These are phyloP conservation scores for Amyelois transitella DNA, from an alignment of 1,140 invertebrate species.

Conservation along the genomic window DNA sequence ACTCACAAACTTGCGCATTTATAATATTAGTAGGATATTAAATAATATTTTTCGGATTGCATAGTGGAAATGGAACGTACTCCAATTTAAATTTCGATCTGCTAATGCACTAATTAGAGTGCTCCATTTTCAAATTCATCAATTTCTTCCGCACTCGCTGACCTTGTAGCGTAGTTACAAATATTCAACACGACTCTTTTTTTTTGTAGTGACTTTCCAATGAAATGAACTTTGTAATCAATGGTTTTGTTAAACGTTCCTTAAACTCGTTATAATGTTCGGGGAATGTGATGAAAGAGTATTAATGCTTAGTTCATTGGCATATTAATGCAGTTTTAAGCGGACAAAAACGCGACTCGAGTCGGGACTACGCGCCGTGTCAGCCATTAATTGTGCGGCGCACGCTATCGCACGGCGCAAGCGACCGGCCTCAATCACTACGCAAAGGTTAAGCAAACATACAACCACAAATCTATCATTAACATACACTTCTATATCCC, in stretches of 20 bases:
- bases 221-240: neutral
- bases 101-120: neutral
- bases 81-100: neutral
- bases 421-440: slow-evolving; percentile 41
- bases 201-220: neutral
- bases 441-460: slow-evolving; percentile 48
- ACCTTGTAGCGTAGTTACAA: slow-evolving; percentile 18
- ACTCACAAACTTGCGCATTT: too few relatives aligned
- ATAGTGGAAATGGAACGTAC: neutral
- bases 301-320: slow-evolving; percentile 49
- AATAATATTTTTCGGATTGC: neutral
- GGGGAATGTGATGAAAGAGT: slow-evolving; percentile 36
- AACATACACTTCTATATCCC: too few relatives aligned
- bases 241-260: slow-evolving; percentile 14
- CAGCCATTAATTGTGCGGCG: slow-evolving; percentile 61
- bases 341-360: slow-evolving; percentile 58
- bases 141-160: neutral
- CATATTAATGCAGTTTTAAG: slow-evolving; percentile 56
- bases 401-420: slow-evolving; percentile 54
- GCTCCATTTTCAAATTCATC: neutral
- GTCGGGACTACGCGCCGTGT: slow-evolving; percentile 42
- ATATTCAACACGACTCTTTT: too few relatives aligned
- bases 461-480: neutral
- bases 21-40: too few relatives aligned
- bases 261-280: slow-evolving; percentile 13